Conservation (phyloP, 1,140 invertebrate species). For the Zaprionus ornatus region DNA sequence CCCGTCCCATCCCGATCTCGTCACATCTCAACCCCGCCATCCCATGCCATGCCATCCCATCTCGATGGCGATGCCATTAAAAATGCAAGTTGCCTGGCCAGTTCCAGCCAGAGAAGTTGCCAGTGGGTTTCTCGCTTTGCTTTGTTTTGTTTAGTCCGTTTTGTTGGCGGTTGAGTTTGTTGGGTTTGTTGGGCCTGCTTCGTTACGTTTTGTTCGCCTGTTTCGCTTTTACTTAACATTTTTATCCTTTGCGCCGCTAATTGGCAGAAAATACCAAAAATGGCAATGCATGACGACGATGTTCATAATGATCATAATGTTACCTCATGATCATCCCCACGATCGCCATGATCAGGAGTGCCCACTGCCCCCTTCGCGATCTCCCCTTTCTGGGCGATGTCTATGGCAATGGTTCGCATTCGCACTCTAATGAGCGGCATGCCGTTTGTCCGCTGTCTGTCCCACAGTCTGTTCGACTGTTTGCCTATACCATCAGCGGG, state of each 20-base stretch:
- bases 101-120: conserved; percentile 42
- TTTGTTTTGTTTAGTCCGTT: conserved; percentile 16
- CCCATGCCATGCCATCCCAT: background rate
- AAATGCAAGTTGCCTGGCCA: conserved; percentile 77
- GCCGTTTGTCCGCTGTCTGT: conserved; percentile 24
- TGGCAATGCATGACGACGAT: conserved; percentile 73
- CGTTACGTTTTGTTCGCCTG: conserved; percentile 66
- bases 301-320: conserved; percentile 30
- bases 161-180: conserved; percentile 7
- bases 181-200: conserved; percentile 38
- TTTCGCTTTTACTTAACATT: conserved; percentile 82
- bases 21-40: conserved; percentile 14
- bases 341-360: conserved; percentile 3
- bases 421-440: conserved; percentile 41
- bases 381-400: conserved; percentile 7
- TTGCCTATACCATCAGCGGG: background rate
- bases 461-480: background rate
- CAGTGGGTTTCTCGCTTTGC: conserved; percentile 9
- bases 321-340: conserved; percentile 14
- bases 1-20: background rate
- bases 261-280: conserved; percentile 83
- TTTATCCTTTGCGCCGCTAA: conserved; percentile 80
- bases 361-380: background rate
- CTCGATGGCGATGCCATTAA: conserved; percentile 60
- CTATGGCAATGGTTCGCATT: conserved; percentile 23